A percentile compares a stretch with the other conserved stretches of the same genome.
Evolutionary conservation across 2,888 invertebrate genomes (phyloP).

Genomic region (Philereme vetulata): DNA sequence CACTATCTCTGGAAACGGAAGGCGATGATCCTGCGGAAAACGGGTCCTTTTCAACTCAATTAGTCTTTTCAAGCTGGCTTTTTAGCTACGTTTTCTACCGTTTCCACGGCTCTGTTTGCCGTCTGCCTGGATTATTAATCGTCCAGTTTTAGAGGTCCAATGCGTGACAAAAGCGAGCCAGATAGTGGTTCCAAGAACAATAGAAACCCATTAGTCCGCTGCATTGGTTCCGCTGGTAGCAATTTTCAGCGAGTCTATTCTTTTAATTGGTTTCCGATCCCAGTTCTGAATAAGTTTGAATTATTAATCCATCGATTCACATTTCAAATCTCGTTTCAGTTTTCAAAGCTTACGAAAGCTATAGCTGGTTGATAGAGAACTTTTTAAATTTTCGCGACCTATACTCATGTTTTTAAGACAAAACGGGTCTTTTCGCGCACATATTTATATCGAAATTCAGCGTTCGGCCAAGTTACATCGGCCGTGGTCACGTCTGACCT

Average conservation of each 20-base stretch:
- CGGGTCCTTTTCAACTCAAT: conserved; percentile 41
- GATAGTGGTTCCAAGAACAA: conserved; percentile 76
- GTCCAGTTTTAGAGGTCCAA: conserved; percentile 67
- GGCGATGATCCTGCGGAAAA: conserved; percentile 49
- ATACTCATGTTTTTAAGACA: too few species aligned
- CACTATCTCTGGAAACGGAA: conserved; percentile 73
- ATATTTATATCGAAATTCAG: too few species aligned
- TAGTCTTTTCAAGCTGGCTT: conserved; percentile 43
- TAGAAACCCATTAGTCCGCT: conserved; percentile 68
- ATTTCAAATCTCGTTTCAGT: conserved; percentile 17
- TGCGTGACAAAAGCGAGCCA: conserved; percentile 62
- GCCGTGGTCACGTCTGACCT: too few species aligned
- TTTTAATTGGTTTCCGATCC: conserved; percentile 70
- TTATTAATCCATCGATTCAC: conserved; percentile 26
- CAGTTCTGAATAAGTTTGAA: conserved; percentile 28
- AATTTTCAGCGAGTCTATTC: conserved; percentile 56
- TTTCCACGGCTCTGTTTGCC: conserved; percentile 52
- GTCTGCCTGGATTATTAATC: conserved; percentile 69
- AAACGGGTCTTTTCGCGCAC: too few species aligned
- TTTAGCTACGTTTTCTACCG: conserved; percentile 32
- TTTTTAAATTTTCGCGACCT: too few species aligned
- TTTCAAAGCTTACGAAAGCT: conserved; percentile 5
- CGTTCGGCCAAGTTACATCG: too few species aligned
- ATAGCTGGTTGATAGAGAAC: conserved; percentile 16
- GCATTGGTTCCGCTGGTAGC: conserved; percentile 45